phyloP scores from a whole-genome alignment of 2,797 vertebrate genomes.

The Manis pentadactyla region DNA sequence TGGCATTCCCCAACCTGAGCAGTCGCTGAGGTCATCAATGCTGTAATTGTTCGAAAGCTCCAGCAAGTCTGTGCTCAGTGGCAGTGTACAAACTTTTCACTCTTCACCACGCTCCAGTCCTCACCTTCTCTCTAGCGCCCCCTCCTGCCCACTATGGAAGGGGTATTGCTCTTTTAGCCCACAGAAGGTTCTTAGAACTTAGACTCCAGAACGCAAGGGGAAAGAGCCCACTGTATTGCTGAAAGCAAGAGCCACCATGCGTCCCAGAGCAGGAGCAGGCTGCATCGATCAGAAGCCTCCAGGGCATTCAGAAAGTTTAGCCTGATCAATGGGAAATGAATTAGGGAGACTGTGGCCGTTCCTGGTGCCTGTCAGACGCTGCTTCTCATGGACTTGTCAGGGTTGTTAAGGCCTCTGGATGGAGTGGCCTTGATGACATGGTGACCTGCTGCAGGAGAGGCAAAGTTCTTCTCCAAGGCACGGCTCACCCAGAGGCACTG shows the following conservation, averaged over 20 bases:
- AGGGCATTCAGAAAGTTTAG: neutral
- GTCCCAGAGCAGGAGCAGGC: neutral
- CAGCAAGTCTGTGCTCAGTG: neutral
- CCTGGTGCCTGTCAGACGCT: neutral
- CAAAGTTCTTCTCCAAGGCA: neutral
- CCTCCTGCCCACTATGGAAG: neutral
- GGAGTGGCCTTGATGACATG: too few relatives aligned
- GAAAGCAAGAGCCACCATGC: neutral
- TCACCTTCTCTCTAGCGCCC: neutral
- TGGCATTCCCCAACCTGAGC: neutral
- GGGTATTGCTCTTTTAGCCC: neutral
- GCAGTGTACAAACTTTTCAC: neutral
- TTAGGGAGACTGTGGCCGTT: neutral
- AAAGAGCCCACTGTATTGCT: neutral
- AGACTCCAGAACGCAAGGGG: neutral
- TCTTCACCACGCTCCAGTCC: rapidly evolving
- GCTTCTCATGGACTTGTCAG: neutral
- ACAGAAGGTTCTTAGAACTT: neutral
- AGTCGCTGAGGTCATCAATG: neutral
- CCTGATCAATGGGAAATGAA: neutral
- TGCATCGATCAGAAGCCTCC: neutral
- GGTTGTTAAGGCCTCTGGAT: neutral
- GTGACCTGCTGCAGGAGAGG: neutral
- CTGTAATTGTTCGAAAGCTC: neutral
- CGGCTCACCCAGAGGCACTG: neutral